Evolutionary conservation across 2,888 invertebrate species (phyloP), one percentile per base, ranked within the genome.

Genomic region (Drosophila rellima): DNA sequence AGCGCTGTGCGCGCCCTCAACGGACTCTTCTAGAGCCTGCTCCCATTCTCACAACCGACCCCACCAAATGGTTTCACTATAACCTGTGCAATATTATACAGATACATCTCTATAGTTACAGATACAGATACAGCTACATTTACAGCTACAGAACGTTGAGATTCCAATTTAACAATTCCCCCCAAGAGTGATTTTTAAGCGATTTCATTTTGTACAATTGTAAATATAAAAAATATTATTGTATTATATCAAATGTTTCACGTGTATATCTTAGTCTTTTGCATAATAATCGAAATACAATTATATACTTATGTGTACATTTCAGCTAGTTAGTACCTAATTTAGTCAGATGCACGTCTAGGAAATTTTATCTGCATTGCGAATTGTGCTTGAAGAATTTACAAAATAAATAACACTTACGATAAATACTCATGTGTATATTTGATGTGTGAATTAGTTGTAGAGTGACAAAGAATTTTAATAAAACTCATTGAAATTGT

Each of bases 1-100:
- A 88, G 77, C 55, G 91, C 91, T 2, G 90, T 91, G 54, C 83
- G 86, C 40, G 90, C 90, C 3, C 74, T 91, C 1, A 90, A 89
- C 44, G 89, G 91, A 8, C 78, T 91, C 33, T 72, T 87, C 59
- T 87, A 70, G 56, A 64, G 23, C 31, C 31, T 31, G 35, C 23
- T 61, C 33, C 57, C 20, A 18, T 48, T 15, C 31, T 33, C 20
- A 23, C 55, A 54, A 62, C 47, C 55, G 51, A 64, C 65, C 78
- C 89, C 74, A 81, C 69, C 76, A 72, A 88, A 89, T 65, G 86
- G 86, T 86, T 86, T 86, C 90, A 89, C 72, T 65, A 62, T 17
- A 80, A 79, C 66, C 70, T 86, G 86, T 86, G 86, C 86, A 86
- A 86, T 86, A 86, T 26, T 51, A 50, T 18, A 51, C 44, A 64